A percentile compares a stretch with the other conserved stretches of the same genome.
Evolutionary conservation across 2,888 invertebrate species (phyloP).

Genomic region (Dynastes hyllus): DNA sequence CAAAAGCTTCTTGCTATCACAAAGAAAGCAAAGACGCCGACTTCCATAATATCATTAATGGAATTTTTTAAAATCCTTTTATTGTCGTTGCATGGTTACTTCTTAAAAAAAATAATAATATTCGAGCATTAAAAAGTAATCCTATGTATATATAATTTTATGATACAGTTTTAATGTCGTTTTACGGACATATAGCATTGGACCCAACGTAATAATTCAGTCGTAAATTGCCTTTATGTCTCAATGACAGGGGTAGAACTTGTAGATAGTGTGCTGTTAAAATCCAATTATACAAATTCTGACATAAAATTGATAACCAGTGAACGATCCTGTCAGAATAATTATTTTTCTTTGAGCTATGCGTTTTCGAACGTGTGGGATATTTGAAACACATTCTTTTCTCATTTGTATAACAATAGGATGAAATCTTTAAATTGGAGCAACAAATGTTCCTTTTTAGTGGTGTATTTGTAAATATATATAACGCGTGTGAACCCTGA

Average conservation of each 20-base stretch:
- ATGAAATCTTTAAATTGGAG: no score
- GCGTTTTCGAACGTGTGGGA: neutral
- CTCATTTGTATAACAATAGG: no score
- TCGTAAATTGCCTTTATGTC: constrained; percentile 57
- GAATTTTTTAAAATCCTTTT: constrained; percentile 38
- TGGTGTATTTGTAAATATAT: no score
- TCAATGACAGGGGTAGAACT: constrained; percentile 51
- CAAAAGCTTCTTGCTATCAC: neutral
- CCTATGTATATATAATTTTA: constrained; percentile 60
- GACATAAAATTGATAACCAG: constrained; percentile 43
- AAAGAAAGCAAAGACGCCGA: constrained; percentile 30
- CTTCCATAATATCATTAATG: constrained; percentile 38
- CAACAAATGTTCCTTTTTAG: no score
- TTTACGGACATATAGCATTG: constrained; percentile 52
- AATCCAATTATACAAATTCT: constrained; percentile 49
- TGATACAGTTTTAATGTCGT: constrained; percentile 58
- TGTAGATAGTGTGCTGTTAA: constrained; percentile 53
- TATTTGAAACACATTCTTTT: no score
- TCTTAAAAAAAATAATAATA: constrained; percentile 34
- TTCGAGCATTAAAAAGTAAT: constrained; percentile 54
- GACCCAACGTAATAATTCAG: constrained; percentile 52
- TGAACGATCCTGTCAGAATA: constrained; percentile 18
- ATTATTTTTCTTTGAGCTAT: constrained; percentile 12
- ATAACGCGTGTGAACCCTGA: no score
- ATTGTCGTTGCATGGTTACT: constrained; percentile 11